These are phyloP conservation scores for Colostygia pectinataria DNA, from an alignment of 2,888 invertebrate species.

Conservation along the genomic window DNA sequence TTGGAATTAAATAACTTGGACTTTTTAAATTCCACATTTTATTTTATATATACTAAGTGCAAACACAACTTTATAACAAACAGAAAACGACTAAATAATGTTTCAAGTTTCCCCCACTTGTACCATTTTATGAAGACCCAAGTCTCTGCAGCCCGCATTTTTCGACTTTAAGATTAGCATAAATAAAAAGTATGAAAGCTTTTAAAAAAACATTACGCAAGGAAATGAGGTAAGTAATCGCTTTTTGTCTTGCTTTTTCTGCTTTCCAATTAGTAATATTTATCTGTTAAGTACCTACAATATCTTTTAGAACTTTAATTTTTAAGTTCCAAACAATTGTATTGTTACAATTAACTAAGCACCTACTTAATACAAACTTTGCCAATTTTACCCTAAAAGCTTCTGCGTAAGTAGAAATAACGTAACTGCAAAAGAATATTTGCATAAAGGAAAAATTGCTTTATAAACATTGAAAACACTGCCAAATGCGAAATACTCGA, in stretches of 20 bases:
- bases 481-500: constrained; percentile 22
- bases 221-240: constrained; percentile 49
- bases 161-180: constrained; percentile 59
- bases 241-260: constrained; percentile 47
- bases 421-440: constrained; percentile 30
- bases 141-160: constrained; percentile 54
- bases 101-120: constrained; percentile 59
- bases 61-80: constrained; percentile 40
- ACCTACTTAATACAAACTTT: constrained; percentile 25
- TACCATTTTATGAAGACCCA: constrained; percentile 57
- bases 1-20: neutral
- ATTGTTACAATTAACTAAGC: constrained; percentile 2
- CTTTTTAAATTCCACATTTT: neutral
- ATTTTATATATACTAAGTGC: constrained; percentile 6
- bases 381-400: constrained; percentile 20
- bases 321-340: constrained; percentile 15
- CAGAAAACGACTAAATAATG: constrained; percentile 57
- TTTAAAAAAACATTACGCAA: constrained; percentile 57
- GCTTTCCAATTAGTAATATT: constrained; percentile 44
- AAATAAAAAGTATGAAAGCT: constrained; percentile 59
- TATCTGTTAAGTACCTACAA: constrained; percentile 36
- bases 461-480: constrained; percentile 34
- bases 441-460: constrained; percentile 36
- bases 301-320: constrained; percentile 32
- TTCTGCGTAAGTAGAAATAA: constrained; percentile 17